Base-by-base conservation (phyloP, 2,888 invertebrate genomes). In the Chrysopilus asiliformis region DNA sequence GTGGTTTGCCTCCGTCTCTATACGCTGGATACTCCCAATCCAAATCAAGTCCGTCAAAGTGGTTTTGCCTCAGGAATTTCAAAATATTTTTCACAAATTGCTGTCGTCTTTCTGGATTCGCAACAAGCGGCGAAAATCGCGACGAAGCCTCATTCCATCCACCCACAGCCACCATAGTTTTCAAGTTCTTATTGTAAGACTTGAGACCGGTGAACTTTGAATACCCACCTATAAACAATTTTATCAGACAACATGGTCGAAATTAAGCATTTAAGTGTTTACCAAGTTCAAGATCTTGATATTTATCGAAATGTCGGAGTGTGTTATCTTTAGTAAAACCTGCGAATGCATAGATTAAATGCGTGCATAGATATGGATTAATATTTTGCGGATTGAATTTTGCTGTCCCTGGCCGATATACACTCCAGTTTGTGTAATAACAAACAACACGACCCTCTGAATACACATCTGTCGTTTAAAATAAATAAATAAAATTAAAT, bases 271-370 rank as follows among this genome's bases (percentile, higher is more conserved):
- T 20, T n/a, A 19, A 7, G 13, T n/a, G 41, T 54, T 56, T 56
- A 87, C 90, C 90, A 76, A 91, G 89, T 56, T 91, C 91, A 54
- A 91, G 81, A 58, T 93, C 91, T 66, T 91, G 91, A 59, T 91
- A 91, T 57, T 90, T 89, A 65, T 93, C 91, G 57, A 89, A 91
- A 2, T 90, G 89, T 49, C 86, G 85, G 49, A 93, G 69, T 13
- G 84, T 79, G 62, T 87, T 89, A 56, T 90, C 89, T 61, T 86
- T 85, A 42, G 86, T 87, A 58, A 90, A 83, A 15, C 89, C 89
- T 35, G 87, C 90, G 58, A 91, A 91, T 5, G 90, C 90, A 63
- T 91, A 91, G 46, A 91, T 76, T 48, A 91, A 72, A 72, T 91
- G 90, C 24, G 90, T 90, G 65, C 91, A 91, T 40, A 91, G 70